These are phyloP conservation scores for Picathartes gymnocephalus DNA, from an alignment of 2,113 vertebrate species.

Conservation along the genomic window DNA sequence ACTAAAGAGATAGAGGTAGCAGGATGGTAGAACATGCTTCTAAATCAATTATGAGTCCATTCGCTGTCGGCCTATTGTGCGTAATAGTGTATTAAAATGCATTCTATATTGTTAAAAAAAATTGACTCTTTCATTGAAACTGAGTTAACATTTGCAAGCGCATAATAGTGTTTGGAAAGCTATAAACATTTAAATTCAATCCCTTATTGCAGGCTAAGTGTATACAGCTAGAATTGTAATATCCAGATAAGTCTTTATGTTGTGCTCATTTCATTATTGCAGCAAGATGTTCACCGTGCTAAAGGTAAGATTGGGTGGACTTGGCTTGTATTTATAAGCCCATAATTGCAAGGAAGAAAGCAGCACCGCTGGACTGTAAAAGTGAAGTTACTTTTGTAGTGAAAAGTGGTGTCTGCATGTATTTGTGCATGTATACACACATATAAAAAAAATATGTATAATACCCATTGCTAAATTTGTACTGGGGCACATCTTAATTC, in stretches of 20 bases:
- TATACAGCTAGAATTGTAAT: slow-evolving; percentile 57
- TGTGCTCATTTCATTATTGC: slow-evolving; percentile 24
- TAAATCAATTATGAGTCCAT: slow-evolving; percentile 83
- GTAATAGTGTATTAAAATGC: slow-evolving; percentile 71
- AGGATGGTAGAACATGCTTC: slow-evolving; percentile 59
- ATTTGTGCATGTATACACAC: not conserved
- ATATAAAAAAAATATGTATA: not conserved
- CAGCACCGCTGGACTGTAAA: not conserved
- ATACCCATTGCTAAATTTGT: not conserved
- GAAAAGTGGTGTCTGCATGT: not conserved
- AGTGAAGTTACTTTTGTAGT: not conserved
- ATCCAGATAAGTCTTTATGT: slow-evolving; percentile 40
- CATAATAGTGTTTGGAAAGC: slow-evolving; percentile 78
- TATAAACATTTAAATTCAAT: slow-evolving; percentile 79
- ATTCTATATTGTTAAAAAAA: slow-evolving; percentile 70
- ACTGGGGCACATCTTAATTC: not conserved
- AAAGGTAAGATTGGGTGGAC: not conserved
- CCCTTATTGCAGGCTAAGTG: slow-evolving; percentile 65
- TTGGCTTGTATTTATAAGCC: not conserved
- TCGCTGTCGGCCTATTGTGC: slow-evolving; percentile 69
- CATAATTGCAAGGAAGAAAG: not conserved
- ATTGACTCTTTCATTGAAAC: slow-evolving; percentile 73
- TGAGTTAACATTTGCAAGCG: slow-evolving; percentile 80
- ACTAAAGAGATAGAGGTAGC: slow-evolving; percentile 67
- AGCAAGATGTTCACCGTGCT: not conserved